phyloP scores from a whole-genome alignment of 2,797 vertebrate genomes.

The Antrozous pallidus region DNA sequence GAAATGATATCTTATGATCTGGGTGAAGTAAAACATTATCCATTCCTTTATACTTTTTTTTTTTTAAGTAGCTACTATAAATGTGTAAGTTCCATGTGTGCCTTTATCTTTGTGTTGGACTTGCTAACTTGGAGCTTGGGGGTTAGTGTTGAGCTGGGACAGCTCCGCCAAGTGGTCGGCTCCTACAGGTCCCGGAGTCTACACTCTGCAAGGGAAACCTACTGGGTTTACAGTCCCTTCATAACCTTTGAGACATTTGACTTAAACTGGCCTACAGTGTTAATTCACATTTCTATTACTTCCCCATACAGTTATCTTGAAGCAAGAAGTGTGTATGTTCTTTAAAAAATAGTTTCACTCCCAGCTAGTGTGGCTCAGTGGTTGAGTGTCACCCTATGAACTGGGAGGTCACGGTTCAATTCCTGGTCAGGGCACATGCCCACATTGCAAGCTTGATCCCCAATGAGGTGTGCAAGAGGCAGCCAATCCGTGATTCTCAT shows the following conservation, averaged over 20 bases:
- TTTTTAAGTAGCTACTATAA: background rate
- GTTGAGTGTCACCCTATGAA: background rate
- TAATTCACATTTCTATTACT: background rate
- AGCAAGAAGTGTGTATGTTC: background rate
- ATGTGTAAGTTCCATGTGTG: background rate
- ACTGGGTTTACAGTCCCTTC: background rate
- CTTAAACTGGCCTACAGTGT: background rate
- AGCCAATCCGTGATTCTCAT: background rate
- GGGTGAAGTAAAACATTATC: background rate
- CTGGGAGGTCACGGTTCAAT: no score
- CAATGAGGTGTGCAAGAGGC: background rate
- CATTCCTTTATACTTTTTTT: background rate
- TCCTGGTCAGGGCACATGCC: no score
- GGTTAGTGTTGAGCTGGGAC: background rate
- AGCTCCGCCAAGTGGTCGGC: background rate
- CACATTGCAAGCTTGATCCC: no score
- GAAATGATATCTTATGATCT: slow-evolving; percentile 41
- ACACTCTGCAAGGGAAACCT: background rate
- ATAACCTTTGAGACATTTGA: background rate
- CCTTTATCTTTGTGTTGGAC: background rate
- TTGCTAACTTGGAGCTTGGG: background rate
- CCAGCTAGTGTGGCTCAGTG: background rate
- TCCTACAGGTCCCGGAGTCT: background rate
- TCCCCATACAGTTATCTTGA: background rate
- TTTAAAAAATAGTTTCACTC: slow-evolving; percentile 13